Evolutionary conservation across 2,113 vertebrate species (phyloP).

Genomic region (Pterocles burchelli): DNA sequence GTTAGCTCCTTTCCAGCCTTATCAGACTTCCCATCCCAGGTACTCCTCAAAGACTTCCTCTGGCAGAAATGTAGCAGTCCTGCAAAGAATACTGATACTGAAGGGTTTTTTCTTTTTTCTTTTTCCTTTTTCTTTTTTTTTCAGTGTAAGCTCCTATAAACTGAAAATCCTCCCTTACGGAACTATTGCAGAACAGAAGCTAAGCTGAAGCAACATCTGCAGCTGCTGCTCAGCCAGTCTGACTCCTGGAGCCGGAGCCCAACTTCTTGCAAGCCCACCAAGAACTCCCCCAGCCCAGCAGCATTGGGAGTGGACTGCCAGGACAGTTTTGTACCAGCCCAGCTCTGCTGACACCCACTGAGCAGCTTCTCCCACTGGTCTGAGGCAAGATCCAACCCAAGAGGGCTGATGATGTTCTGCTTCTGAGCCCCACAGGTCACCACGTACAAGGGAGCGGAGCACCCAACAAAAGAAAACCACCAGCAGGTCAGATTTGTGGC

Average conservation of each 20-base stretch:
- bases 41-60: neutral
- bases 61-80: neutral
- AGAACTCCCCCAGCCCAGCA: neutral
- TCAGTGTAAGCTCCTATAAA: neutral
- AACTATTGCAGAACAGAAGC: neutral
- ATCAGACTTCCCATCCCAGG: neutral
- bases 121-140: neutral
- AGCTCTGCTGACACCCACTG: neutral
- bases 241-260: neutral
- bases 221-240: neutral
- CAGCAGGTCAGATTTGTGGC: neutral
- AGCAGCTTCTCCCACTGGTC: neutral
- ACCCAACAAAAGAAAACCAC: neutral
- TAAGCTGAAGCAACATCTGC: neutral
- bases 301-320: neutral
- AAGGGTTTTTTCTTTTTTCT: too few relatives aligned
- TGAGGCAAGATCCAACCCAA: neutral
- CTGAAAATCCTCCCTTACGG: neutral
- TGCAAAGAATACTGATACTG: rapidly evolving
- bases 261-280: neutral
- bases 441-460: neutral
- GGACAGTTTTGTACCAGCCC: neutral
- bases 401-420: neutral
- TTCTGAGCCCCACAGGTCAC: neutral
- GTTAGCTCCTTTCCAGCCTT: neutral